phyloP scores from a whole-genome alignment of 1,140 invertebrate genomes.

The Arion vulgaris region DNA sequence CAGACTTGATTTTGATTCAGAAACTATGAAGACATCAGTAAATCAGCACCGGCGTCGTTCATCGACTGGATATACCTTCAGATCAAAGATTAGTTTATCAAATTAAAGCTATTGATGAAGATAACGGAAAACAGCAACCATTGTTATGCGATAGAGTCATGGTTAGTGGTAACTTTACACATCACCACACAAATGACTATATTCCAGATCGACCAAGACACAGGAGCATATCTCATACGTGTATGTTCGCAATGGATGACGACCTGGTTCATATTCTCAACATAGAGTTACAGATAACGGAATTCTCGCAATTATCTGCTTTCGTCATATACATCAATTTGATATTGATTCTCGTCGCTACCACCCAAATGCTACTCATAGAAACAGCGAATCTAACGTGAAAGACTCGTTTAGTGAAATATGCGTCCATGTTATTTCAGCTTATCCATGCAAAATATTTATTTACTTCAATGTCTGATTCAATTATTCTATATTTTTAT shows the following conservation, averaged over 20 bases:
- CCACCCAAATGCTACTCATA: neutral
- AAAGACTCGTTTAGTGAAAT: too few relatives aligned
- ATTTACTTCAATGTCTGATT: too few relatives aligned
- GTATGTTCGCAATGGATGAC: neutral
- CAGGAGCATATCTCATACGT: neutral
- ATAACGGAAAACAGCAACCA: slow-evolving; percentile 11
- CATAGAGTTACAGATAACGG: slow-evolving; percentile 10
- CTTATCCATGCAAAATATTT: too few relatives aligned
- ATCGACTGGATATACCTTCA: neutral
- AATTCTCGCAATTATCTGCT: neutral
- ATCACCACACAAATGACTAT: neutral
- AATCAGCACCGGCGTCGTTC: neutral
- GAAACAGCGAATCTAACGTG: too few relatives aligned
- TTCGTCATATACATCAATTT: slow-evolving; percentile 3
- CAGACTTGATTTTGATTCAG: neutral
- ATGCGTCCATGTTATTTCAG: too few relatives aligned
- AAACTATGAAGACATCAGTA: too few relatives aligned
- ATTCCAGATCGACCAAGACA: neutral
- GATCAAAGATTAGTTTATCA: neutral
- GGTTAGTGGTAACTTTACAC: neutral
- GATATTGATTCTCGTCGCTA: neutral
- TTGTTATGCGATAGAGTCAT: neutral
- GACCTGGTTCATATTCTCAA: neutral
- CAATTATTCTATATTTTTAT: too few relatives aligned
- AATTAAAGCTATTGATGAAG: slow-evolving; percentile 5